Evolutionary conservation across 2,113 vertebrate genomes (phyloP), one percentile per base, ranked within the genome.

Genomic region (Riparia riparia): DNA sequence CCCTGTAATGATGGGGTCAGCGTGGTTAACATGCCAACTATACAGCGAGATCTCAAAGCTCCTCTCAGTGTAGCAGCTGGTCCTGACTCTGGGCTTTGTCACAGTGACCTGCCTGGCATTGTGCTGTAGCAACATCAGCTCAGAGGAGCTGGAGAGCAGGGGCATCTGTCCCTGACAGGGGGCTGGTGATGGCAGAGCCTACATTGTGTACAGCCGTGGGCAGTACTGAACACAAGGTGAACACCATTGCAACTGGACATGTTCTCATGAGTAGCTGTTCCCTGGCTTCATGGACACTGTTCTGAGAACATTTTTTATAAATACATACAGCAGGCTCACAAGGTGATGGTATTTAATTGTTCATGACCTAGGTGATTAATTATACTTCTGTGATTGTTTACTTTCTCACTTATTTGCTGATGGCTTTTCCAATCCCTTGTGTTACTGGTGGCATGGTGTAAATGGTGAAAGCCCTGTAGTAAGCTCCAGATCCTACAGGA

Each of bases 131-230:
- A 64, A 4, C 10, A 25, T 14, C 41, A 64, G 34, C 57, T 65
- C 37, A 2, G 53, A 74, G 45, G 29, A 69, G 73, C 53, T 32
- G 3, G 5, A 32, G 64, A 60, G 45, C 60, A 24, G 61, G 17
- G 19, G 25, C 25, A 8, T 19, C 58, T 4, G 14, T 49, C 56
- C 28, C 37, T 39, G 37, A 2, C 4, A 42, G n/a, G 24, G 42
- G 29, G 68, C 72, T 80, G 54, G 6, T 1, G 0, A 1, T n/a
- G 72, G 53, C 41, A 65, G 68, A 32, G 70, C 2, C 1, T 20
- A 6, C 0, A 0, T 14, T 25, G 2, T 1, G 15, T 34, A n/a
- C 51, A 53, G 0, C 34, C n/a, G 2, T 0, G 6, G 25, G 10
- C 31, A 18, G 50, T 10, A 15, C 25, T n/a, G 37, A 50, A 19